These are phyloP conservation scores for Pterostichus niger DNA, from an alignment of 2,888 invertebrate species.

Conservation along the genomic window DNA sequence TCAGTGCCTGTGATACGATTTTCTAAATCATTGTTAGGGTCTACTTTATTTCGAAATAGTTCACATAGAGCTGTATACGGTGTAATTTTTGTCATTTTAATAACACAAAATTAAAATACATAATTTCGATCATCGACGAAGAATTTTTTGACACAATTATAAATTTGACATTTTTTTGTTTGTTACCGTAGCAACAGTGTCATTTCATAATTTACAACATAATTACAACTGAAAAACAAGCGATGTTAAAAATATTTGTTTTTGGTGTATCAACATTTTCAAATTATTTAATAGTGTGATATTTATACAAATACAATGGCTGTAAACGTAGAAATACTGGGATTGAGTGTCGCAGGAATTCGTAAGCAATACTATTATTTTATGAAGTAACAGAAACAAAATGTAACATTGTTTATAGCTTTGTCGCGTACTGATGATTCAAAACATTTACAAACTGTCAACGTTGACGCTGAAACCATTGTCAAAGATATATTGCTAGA, in stretches of 20 bases:
- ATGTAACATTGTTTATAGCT: slow-evolving; percentile 33
- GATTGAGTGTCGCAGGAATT: slow-evolving; percentile 59
- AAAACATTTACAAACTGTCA: slow-evolving; percentile 62
- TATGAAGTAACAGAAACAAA: slow-evolving; percentile 63
- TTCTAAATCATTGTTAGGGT: neutral
- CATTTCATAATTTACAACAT: slow-evolving; percentile 50
- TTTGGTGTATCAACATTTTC: slow-evolving; percentile 18
- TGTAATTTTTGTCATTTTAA: slow-evolving; percentile 30
- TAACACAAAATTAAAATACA: slow-evolving; percentile 6
- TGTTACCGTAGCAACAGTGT: slow-evolving; percentile 7
- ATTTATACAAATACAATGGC: slow-evolving; percentile 28
- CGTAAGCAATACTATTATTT: slow-evolving; percentile 68
- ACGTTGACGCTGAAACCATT: slow-evolving; percentile 72
- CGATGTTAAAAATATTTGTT: slow-evolving; percentile 34
- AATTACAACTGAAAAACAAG: slow-evolving; percentile 8
- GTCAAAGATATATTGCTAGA: slow-evolving; percentile 75
- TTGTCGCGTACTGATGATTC: neutral
- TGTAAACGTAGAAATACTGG: slow-evolving; percentile 35
- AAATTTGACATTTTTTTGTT: slow-evolving; percentile 59
- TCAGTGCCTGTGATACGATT: neutral
- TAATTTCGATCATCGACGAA: slow-evolving; percentile 16
- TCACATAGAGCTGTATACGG: slow-evolving; percentile 42
- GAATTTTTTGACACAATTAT: slow-evolving; percentile 55
- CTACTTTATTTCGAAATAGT: neutral
- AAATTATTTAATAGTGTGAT: slow-evolving; percentile 27